phyloP scores from a whole-genome alignment of 2,113 vertebrate species.

The Pardalotus punctatus region DNA sequence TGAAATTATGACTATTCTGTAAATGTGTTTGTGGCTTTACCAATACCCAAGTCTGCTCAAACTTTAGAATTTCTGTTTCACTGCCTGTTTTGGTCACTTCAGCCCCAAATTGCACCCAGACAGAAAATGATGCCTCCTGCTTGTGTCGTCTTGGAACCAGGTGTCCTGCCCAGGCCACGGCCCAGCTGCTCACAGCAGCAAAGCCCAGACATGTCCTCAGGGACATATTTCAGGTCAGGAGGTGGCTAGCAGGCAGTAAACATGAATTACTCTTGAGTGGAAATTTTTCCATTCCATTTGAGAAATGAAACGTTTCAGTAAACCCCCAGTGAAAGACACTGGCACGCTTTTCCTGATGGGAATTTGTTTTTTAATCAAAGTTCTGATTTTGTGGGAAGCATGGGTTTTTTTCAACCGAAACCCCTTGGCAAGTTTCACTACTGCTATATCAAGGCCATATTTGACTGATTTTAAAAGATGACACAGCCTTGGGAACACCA shows the following conservation, averaged over 20 bases:
- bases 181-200: neutral
- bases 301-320: neutral
- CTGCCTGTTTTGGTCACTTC: neutral
- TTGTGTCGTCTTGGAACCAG: rapidly evolving
- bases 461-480: neutral
- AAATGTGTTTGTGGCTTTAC: neutral
- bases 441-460: neutral
- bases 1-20: neutral
- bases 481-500: neutral
- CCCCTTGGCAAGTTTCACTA: neutral
- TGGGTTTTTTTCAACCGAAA: neutral
- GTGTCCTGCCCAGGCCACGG: neutral
- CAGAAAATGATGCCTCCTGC: neutral
- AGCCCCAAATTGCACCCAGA: neutral
- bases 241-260: neutral
- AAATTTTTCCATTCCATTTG: constrained; percentile 5
- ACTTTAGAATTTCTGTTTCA: neutral
- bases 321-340: rapidly evolving
- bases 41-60: neutral
- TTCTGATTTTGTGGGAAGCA: neutral
- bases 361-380: neutral
- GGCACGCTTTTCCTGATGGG: neutral
- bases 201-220: neutral
- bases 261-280: neutral
- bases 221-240: neutral